A percentile compares a stretch with the other conserved stretches of the same genome.
Evolutionary conservation across 2,888 invertebrate genomes (phyloP).

Genomic region (Eremobia ochroleuca): DNA sequence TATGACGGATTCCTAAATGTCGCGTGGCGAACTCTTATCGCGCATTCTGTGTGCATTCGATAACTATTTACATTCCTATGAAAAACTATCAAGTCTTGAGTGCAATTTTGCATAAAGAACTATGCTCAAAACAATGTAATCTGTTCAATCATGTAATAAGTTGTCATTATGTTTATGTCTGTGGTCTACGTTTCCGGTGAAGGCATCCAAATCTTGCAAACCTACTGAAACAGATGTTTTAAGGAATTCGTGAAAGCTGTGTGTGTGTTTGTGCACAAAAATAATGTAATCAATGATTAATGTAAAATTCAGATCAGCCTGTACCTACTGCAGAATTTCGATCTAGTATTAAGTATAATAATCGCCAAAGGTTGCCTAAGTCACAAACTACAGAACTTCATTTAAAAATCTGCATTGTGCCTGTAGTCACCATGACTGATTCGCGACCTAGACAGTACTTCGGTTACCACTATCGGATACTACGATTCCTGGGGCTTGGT

Average conservation of each 20-base stretch:
- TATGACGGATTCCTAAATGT: slow-evolving; percentile 57
- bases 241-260: neutral
- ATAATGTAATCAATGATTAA: neutral
- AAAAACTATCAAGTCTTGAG: neutral
- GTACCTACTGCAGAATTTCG: slow-evolving; percentile 26
- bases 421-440: slow-evolving; percentile 56
- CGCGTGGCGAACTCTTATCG: slow-evolving; percentile 37
- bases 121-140: neutral
- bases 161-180: neutral
- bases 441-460: slow-evolving; percentile 82
- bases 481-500: slow-evolving; percentile 84
- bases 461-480: slow-evolving; percentile 78
- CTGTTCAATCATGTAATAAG: neutral
- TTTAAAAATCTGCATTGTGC: slow-evolving; percentile 11
- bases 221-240: neutral
- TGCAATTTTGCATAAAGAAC: neutral
- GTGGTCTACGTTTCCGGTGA: neutral
- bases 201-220: neutral
- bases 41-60: slow-evolving; percentile 20
- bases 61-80: slow-evolving; percentile 13
- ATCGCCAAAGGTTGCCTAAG: neutral
- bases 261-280: neutral
- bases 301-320: slow-evolving; percentile 43
- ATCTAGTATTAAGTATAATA: slow-evolving; percentile 18
- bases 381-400: slow-evolving; percentile 11